Percentiles rank a stretch among this genome's conserved stretches.
Conservation (phyloP, 53 echinoderm and acorn worm species). For the Apostichopus leukothele region DNA sequence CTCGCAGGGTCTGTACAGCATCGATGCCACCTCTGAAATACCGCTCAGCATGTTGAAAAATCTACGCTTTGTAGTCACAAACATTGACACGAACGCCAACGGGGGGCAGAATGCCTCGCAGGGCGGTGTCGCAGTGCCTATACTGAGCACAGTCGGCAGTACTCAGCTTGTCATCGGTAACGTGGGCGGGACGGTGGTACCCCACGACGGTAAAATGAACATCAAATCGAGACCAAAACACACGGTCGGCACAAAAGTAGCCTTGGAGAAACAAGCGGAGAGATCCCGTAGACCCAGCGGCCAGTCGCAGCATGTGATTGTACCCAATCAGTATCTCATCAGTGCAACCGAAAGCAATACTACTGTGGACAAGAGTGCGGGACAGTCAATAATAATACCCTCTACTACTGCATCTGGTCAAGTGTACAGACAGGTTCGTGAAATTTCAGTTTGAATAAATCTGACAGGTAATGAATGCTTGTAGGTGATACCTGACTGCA, state of each 20-base stretch:
- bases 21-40: conserved; percentile 60
- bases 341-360: conserved; percentile 31
- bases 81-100: conserved; percentile 85
- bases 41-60: conserved; percentile 66
- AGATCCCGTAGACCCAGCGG: conserved; percentile 57
- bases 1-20: conserved; percentile 65
- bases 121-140: conserved; percentile 70
- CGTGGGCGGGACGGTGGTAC: conserved; percentile 78
- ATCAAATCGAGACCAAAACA: conserved; percentile 89
- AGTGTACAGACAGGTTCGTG: conserved; percentile 72
- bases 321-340: conserved; percentile 41
- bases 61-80: conserved; percentile 90
- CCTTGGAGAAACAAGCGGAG: conserved; percentile 60
- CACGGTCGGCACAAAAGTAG: conserved; percentile 49
- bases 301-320: conserved; percentile 55
- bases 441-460: background rate
- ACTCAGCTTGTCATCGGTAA: conserved; percentile 81
- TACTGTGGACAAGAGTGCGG: conserved; percentile 38
- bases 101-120: conserved; percentile 51
- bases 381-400: conserved; percentile 59
- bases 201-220: conserved; percentile 86
- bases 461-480: too few species aligned
- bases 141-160: conserved; percentile 78
- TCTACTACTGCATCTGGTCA: conserved; percentile 70
- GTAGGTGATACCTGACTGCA: too few species aligned